Evolutionary conservation across 2,888 invertebrate species (phyloP).

Genomic region (Dolichopus griseipennis): DNA sequence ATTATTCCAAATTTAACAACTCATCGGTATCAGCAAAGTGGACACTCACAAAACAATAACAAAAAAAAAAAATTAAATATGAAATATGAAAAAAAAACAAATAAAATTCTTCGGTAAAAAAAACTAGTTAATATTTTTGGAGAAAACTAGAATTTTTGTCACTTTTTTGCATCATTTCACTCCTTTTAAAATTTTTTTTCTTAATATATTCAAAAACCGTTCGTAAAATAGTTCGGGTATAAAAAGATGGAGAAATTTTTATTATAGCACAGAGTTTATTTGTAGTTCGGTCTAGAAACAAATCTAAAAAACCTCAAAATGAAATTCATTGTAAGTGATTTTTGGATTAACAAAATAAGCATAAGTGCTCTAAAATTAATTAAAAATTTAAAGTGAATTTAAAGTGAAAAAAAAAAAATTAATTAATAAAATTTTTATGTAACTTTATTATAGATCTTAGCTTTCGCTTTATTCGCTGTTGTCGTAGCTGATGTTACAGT

Average conservation of each 20-base stretch:
- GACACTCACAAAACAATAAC: too few species aligned
- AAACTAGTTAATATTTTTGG: too few species aligned
- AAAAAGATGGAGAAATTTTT: background rate
- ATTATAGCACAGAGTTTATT: background rate
- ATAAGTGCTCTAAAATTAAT: too few species aligned
- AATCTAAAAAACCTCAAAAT: background rate
- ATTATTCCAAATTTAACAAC: too few species aligned
- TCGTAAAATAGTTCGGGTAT: background rate
- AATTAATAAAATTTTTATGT: too few species aligned
- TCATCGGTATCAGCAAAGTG: too few species aligned
- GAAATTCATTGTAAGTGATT: conserved; percentile 2
- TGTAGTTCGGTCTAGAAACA: background rate
- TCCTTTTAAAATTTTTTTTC: background rate
- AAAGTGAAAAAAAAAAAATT: too few species aligned
- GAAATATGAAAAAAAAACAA: too few species aligned
- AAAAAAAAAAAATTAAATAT: too few species aligned
- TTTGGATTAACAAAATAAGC: too few species aligned
- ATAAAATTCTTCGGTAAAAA: too few species aligned
- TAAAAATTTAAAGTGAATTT: too few species aligned
- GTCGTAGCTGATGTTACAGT: conserved; percentile 29
- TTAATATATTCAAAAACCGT: background rate
- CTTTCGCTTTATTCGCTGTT: background rate
- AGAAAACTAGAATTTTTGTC: background rate
- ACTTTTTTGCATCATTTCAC: background rate
- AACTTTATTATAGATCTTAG: background rate